phyloP scores from a whole-genome alignment of 1,140 invertebrate species.

The Pseudomyrmex sp. region DNA sequence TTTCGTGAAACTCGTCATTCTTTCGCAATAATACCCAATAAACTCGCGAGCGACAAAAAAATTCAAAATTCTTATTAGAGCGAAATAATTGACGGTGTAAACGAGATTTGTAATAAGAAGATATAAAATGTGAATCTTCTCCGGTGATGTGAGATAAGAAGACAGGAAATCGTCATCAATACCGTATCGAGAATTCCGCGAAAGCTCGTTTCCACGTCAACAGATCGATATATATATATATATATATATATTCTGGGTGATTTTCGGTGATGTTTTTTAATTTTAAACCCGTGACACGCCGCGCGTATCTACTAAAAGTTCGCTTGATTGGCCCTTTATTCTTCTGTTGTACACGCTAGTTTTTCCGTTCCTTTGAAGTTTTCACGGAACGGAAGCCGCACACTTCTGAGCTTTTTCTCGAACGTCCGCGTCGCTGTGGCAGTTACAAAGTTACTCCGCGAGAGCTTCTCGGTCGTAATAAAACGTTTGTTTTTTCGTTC shows the following conservation, averaged over 20 bases:
- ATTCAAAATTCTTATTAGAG: neutral
- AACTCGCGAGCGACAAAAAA: neutral
- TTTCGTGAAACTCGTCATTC: neutral
- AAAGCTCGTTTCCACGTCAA: neutral
- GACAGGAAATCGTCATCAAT: conserved; percentile 13
- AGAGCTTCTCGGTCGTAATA: conserved; percentile 31
- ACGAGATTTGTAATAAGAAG: neutral
- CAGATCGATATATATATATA: conserved; percentile 7
- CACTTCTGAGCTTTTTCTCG: conserved; percentile 32
- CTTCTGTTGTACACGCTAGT: neutral
- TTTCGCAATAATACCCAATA: neutral
- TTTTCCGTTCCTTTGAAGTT: conserved; percentile 29
- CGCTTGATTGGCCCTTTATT: conserved; percentile 38
- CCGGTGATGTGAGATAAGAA: no score
- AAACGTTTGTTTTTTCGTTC: conserved; percentile 51
- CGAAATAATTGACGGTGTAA: neutral
- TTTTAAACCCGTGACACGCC: conserved; percentile 14
- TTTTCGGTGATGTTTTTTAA: conserved; percentile 6
- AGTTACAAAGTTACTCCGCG: conserved; percentile 45
- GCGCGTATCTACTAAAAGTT: conserved; percentile 8
- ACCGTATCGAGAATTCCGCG: conserved; percentile 7
- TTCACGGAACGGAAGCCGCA: conserved; percentile 10
- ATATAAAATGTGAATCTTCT: neutral
- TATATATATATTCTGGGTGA: neutral
- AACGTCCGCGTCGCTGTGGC: neutral